phyloP scores from a whole-genome alignment of 2,113 vertebrate genomes.

The Eptesicus fuscus region DNA sequence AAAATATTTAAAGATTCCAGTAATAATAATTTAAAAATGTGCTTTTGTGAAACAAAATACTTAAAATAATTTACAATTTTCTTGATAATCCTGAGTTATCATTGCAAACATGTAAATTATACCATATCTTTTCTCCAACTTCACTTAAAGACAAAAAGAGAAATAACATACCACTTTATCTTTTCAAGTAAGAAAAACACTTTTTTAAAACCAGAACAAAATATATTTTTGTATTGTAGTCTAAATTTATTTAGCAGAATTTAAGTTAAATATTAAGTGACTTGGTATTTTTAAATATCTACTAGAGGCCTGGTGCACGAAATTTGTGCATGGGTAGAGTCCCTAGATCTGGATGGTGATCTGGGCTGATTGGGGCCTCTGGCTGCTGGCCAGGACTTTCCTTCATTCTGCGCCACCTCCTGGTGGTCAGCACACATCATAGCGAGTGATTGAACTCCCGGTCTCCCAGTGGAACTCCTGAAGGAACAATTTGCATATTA shows the following conservation, averaged over 20 bases:
- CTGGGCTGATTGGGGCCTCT: no score
- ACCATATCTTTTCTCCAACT: neutral
- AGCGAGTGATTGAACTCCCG: fast-evolving
- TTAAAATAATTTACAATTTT: neutral
- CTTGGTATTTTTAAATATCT: neutral
- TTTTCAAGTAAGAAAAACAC: neutral
- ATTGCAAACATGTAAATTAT: neutral
- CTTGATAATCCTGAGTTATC: neutral
- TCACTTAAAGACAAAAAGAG: neutral
- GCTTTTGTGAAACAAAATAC: neutral
- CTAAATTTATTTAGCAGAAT: neutral
- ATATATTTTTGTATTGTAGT: neutral
- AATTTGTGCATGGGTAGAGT: no score
- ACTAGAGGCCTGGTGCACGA: no score
- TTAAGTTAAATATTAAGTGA: neutral
- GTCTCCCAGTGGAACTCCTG: no score
- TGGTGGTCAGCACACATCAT: no score
- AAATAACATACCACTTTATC: neutral
- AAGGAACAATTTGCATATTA: no score
- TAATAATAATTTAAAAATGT: neutral
- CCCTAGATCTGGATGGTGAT: no score
- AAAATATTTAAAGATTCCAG: neutral
- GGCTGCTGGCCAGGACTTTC: no score
- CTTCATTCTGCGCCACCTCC: no score
- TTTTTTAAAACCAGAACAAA: neutral